Evolutionary conservation across 2,888 invertebrate species (phyloP).

Genomic region (Branchellion lobata): DNA sequence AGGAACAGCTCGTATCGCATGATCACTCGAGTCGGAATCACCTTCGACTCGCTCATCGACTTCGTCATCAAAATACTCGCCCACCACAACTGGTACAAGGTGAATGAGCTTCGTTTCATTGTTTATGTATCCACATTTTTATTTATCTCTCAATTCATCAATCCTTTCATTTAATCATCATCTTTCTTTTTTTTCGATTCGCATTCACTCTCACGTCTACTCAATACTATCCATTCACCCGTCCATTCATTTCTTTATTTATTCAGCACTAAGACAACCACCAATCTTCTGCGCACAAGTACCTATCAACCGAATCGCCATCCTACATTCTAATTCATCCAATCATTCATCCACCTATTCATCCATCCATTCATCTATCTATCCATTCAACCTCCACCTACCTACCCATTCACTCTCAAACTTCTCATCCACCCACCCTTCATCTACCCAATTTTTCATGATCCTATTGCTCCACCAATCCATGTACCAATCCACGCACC

Average conservation of each 20-base stretch:
- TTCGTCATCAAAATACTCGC: constrained; percentile 19
- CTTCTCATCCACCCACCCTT: no score
- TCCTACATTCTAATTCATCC: no score
- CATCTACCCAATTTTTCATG: not conserved
- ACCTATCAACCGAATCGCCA: not conserved
- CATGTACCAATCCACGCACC: no score
- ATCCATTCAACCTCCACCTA: not conserved
- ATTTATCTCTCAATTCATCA: not conserved
- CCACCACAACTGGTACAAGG: constrained; percentile 32
- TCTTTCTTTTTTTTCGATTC: not conserved
- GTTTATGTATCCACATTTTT: not conserved
- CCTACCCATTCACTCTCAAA: not conserved
- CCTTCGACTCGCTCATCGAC: constrained; percentile 54
- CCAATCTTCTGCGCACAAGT: not conserved
- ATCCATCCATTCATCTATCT: no score
- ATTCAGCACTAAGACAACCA: not conserved
- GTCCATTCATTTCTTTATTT: not conserved
- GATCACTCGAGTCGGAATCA: constrained; percentile 67
- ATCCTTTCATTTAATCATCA: not conserved
- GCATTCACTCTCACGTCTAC: no score
- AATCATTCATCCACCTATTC: no score
- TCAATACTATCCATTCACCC: not conserved
- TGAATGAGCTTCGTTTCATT: no score
- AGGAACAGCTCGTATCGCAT: constrained; percentile 69
- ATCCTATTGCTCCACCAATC: not conserved